A percentile compares a stretch with the other conserved stretches of the same genome.
phyloP scores from a whole-genome alignment of 2,797 vertebrate species.

The Danio kyathit region DNA sequence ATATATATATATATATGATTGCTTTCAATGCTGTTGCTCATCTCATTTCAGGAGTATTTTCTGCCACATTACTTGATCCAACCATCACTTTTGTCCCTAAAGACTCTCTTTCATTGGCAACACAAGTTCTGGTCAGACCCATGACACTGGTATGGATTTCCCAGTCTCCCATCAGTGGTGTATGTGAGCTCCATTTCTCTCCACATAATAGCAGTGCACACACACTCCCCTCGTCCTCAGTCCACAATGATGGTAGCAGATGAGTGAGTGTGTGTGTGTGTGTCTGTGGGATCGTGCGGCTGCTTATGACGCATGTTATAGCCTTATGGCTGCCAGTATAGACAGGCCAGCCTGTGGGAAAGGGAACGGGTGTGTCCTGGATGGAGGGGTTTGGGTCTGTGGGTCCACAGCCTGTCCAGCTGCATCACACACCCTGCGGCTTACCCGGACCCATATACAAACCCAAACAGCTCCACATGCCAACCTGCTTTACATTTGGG shows the following conservation, averaged over 20 bases:
- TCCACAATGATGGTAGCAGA: conserved; percentile 46
- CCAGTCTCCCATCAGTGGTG: conserved; percentile 48
- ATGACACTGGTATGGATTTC: conserved; percentile 43
- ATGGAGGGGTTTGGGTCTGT: conserved; percentile 54
- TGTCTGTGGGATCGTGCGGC: conserved; percentile 49
- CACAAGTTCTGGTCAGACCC: conserved; percentile 27
- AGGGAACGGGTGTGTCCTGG: conserved; percentile 52
- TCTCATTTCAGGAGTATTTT: conserved; percentile 19
- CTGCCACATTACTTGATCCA: not conserved
- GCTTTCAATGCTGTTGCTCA: conserved; percentile 24
- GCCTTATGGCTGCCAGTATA: conserved; percentile 54
- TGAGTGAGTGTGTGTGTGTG: conserved; percentile 42
- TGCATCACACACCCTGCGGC: conserved; percentile 63
- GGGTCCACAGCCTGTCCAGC: conserved; percentile 49
- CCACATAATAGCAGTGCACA: conserved; percentile 39
- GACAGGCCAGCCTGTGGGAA: conserved; percentile 58
- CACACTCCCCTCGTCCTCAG: conserved; percentile 32
- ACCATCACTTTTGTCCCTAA: not conserved
- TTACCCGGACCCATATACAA: conserved; percentile 43
- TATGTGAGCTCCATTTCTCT: conserved; percentile 26
- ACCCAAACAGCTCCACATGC: conserved; percentile 22
- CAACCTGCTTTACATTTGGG: conserved; percentile 44
- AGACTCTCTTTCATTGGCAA: conserved; percentile 1
- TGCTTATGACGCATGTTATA: conserved; percentile 60
- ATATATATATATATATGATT: too few relatives aligned